Evolutionary conservation across 2,113 vertebrate species (phyloP), one percentile per base, ranked within the genome.

Genomic region (Leucosticte australis): DNA sequence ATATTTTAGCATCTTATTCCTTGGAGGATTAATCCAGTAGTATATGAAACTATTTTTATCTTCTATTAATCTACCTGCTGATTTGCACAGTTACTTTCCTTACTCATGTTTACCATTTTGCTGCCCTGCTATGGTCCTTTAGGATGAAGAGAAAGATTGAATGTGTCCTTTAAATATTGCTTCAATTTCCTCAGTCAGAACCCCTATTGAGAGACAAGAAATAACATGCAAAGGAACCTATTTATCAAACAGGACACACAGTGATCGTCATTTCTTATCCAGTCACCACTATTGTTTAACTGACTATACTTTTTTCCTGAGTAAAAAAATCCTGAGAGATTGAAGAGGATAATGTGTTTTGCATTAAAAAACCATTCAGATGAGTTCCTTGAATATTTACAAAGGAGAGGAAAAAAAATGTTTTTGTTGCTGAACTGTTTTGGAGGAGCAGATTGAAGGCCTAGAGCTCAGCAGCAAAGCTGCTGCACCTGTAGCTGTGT

Each of bases 401-500:
- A 80, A 91, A 89, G n/a, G 14, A 73, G 41, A 91, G 37, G 47
- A 13, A 71, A 62, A 39, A 39, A 30, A 47, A 37, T n/a, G 21
- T 13, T 95, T 90, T 86, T 91, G 62, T 57, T 85, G 55, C 67
- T 76, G 89, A 94, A 63, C 50, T 74, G n/a, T 91, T 90, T 85
- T 1, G 0, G 74, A 95, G 81, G 47, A 94, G 44, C 69, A 91
- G 83, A 91, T 77, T 94, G 67, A 65, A 94, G 47, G 81, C 83
- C 83, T 80, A 31, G 30, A 87, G 81, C 93, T 84, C 65, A 84
- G 46, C 39, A 81, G 73, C 64, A 83, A 23, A 93, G 59, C 80
- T 77, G 67, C 76, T 80, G 86, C 89, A 97, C 94, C 93, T 96
- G 83, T 92, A 93, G 87, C 59, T 53, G 44, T 60, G 55, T 13